Evolutionary conservation across 1,140 invertebrate genomes (phyloP).

Genomic region (Trachymyrmex septentrionalis): DNA sequence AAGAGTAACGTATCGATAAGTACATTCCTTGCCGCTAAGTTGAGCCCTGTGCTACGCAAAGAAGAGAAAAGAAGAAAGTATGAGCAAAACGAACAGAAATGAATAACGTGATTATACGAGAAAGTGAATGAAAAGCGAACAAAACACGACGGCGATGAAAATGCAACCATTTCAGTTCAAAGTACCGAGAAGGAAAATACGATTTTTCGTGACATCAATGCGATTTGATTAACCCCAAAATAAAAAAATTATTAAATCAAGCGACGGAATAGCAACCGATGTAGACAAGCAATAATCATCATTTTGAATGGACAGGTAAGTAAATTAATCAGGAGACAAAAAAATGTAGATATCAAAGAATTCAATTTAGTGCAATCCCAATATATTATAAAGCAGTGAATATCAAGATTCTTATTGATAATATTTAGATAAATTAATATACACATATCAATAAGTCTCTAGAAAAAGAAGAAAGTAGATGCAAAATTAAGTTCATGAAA

Average conservation of each 20-base stretch:
- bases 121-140: slow-evolving; percentile 23
- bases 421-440: neutral
- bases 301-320: slow-evolving; percentile 5
- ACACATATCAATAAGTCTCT: neutral
- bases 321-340: slow-evolving; percentile 60
- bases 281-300: neutral
- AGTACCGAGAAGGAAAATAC: neutral
- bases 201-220: neutral
- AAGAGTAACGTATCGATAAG: slow-evolving; percentile 42
- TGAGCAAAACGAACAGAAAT: neutral
- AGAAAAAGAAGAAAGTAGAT: neutral
- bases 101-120: slow-evolving; percentile 4
- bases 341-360: slow-evolving; percentile 35
- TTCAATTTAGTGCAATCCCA: neutral
- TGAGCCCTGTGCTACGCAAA: neutral
- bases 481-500: neutral
- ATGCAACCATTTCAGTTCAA: neutral
- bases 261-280: neutral
- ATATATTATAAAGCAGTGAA: neutral
- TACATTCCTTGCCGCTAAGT: neutral
- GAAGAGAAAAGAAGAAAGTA: neutral
- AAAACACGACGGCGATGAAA: neutral
- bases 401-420: no score
- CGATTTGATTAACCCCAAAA: slow-evolving; percentile 31
- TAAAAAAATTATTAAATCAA: slow-evolving; percentile 36